phyloP scores from a whole-genome alignment of 2,113 vertebrate species.

The Camelus bactrianus region DNA sequence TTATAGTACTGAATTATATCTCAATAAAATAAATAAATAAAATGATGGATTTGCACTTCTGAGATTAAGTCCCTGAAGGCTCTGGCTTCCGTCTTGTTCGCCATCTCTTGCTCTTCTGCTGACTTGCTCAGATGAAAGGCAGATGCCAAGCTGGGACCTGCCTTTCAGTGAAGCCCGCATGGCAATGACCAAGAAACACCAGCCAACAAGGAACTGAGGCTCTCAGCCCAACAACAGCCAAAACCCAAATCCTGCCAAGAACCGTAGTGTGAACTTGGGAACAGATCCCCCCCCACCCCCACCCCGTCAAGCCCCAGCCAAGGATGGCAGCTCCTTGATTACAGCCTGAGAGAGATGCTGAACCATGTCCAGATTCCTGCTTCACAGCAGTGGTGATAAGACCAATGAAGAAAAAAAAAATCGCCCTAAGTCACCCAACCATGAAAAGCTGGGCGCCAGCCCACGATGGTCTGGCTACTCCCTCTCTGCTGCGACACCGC shows the following conservation, averaged over 20 bases:
- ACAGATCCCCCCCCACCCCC: background rate
- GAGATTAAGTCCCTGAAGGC: background rate
- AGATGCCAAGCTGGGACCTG: background rate
- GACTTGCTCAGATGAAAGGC: background rate
- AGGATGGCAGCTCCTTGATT: background rate
- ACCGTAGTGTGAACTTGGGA: background rate
- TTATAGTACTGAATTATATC: background rate
- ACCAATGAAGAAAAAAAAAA: background rate
- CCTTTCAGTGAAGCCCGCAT: fast-evolving
- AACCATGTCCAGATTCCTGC: too few species aligned
- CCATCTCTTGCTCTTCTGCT: background rate
- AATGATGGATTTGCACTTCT: background rate
- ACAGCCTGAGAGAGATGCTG: background rate
- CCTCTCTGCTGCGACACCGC: fast-evolving
- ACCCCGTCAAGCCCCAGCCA: background rate
- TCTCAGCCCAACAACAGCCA: too few species aligned
- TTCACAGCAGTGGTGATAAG: background rate
- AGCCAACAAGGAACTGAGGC: background rate
- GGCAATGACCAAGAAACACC: background rate
- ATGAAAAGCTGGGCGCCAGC: background rate
- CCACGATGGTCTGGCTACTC: fast-evolving
- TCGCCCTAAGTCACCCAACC: background rate
- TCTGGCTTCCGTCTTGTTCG: background rate
- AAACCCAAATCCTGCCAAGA: background rate
- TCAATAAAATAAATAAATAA: background rate